phyloP scores from a whole-genome alignment of 2,113 vertebrate genomes.

The Sylvietta virens region DNA sequence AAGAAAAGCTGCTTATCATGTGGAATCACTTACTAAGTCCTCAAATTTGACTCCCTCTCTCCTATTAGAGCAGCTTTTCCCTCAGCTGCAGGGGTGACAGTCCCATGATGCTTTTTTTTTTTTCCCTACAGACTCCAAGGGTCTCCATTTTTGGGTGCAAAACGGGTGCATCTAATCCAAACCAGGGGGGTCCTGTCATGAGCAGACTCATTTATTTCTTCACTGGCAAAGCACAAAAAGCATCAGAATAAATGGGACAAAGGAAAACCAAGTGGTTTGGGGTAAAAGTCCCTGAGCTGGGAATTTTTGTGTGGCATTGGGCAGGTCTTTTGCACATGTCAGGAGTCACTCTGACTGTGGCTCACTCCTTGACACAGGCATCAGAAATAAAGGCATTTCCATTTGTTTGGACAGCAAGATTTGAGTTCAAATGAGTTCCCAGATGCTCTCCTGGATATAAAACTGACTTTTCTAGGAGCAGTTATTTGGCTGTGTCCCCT shows the following conservation, averaged over 20 bases:
- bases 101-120: background rate
- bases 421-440: background rate
- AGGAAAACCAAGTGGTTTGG: background rate
- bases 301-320: background rate
- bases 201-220: background rate
- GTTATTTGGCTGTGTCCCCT: background rate
- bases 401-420: background rate
- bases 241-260: background rate
- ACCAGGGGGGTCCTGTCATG: background rate
- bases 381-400: background rate
- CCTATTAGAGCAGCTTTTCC: background rate
- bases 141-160: background rate
- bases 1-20: conserved; percentile 42
- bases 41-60: background rate
- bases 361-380: accelerated
- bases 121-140: accelerated
- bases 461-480: background rate
- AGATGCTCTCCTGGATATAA: background rate
- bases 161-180: background rate
- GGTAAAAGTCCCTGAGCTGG: background rate
- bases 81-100: background rate
- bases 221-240: background rate
- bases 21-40: background rate
- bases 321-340: accelerated
- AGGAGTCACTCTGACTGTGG: background rate